Evolutionary conservation across 2,113 vertebrate species (phyloP).

Genomic region (Hepsetus odoe): DNA sequence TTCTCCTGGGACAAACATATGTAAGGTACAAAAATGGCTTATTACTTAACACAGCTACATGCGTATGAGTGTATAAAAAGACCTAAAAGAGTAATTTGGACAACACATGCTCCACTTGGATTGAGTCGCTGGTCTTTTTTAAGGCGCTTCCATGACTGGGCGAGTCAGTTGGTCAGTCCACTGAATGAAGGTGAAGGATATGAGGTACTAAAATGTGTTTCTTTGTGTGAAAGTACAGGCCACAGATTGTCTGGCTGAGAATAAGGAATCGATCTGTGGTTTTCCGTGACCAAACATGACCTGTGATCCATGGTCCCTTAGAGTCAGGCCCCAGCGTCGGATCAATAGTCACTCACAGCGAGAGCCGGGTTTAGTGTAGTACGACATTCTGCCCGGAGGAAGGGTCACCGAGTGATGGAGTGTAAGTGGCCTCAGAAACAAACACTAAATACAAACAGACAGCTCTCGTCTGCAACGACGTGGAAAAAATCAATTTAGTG

Average conservation of each 20-base stretch:
- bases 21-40: no score
- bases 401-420: neutral
- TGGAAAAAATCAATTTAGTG: neutral
- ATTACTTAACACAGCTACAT: no score
- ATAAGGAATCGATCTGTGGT: slow-evolving; percentile 31
- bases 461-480: neutral
- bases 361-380: neutral
- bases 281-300: slow-evolving; percentile 27
- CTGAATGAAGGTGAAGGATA: neutral
- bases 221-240: neutral
- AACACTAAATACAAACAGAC: neutral
- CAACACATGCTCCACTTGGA: no score
- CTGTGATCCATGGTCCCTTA: slow-evolving; percentile 1
- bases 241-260: neutral
- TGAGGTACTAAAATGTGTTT: neutral
- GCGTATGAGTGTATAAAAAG: no score
- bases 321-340: neutral
- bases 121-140: no score
- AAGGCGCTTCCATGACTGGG: neutral
- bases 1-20: no score
- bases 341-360: neutral
- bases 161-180: neutral
- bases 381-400: neutral
- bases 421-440: neutral
- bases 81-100: no score